Percentiles rank a stretch among this genome's conserved stretches.
Evolutionary conservation across 2,113 vertebrate genomes (phyloP).

Genomic region (Piaya cayana): DNA sequence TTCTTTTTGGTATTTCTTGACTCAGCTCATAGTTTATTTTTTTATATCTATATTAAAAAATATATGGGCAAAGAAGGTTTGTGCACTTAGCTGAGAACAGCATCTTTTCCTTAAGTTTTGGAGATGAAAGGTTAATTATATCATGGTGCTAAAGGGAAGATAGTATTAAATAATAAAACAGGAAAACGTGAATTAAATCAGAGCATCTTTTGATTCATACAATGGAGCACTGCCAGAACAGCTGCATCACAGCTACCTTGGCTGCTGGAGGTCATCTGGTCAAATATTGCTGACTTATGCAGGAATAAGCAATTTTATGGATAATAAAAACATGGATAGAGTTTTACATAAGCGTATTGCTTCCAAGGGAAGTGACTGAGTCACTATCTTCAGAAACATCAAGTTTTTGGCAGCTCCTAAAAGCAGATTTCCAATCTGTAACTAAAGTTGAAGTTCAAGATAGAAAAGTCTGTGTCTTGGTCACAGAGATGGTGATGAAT

Average conservation of each 20-base stretch:
- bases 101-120: background rate
- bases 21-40: background rate
- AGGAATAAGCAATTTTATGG: background rate
- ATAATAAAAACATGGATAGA: constrained; percentile 13
- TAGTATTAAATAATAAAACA: constrained; percentile 26
- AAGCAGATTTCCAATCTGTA: background rate
- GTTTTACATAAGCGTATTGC: background rate
- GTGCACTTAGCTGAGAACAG: background rate
- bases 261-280: background rate
- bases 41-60: background rate
- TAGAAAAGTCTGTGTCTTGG: background rate
- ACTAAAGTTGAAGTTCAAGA: background rate
- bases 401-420: constrained; percentile 6
- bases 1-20: background rate
- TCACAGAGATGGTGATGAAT: background rate
- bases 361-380: background rate
- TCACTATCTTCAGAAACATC: background rate
- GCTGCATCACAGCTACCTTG: background rate
- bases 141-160: background rate
- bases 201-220: background rate
- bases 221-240: background rate
- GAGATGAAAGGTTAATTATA: background rate
- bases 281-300: constrained; percentile 26
- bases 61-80: background rate
- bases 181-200: background rate